These are phyloP conservation scores for pig (Sus scrofa) DNA, from an alignment of 2,113 vertebrate species.

Conservation along the genomic window T2T-Sscrofa CM000818.6:108961001-108961500, in stretches of 20 bases:
- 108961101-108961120: not conserved
- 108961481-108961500: not conserved
- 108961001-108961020: too few species aligned
- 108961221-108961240: too few species aligned
- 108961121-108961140: not conserved
- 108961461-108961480: not conserved
- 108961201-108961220: too few species aligned
- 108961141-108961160: too few species aligned
- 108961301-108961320: too few species aligned
- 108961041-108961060: too few species aligned
- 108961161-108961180: too few species aligned
- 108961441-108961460: not conserved
- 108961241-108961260: too few species aligned
- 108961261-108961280: too few species aligned
- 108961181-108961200: too few species aligned
- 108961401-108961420: not conserved
- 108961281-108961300: too few species aligned
- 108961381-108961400: not conserved
- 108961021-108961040: not conserved
- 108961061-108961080: not conserved
- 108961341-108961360: not conserved
- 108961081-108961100: not conserved
- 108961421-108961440: not conserved
- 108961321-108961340: too few species aligned
- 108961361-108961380: not conserved